phyloP scores from a whole-genome alignment of 2,113 vertebrate species.

The Anguilla rostrata region DNA sequence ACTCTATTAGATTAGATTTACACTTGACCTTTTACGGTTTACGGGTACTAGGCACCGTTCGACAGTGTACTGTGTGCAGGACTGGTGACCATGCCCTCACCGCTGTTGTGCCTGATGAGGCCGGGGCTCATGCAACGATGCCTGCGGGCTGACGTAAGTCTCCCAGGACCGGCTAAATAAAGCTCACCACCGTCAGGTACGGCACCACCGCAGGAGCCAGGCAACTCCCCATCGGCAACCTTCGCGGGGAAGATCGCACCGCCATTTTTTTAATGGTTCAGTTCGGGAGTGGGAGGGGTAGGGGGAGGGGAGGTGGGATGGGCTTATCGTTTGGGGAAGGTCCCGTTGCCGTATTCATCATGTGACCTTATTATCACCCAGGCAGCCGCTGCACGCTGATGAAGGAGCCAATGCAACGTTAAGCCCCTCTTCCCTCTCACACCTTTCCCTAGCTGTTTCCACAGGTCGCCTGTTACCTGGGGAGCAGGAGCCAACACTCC shows the following conservation, averaged over 20 bases:
- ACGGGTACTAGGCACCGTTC: no score
- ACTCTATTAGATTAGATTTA: no score
- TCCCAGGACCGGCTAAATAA: constrained; percentile 49
- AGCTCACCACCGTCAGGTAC: constrained; percentile 55
- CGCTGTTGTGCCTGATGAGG: not conserved
- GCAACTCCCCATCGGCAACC: constrained; percentile 5
- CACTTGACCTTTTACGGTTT: no score
- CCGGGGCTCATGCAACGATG: constrained; percentile 49
- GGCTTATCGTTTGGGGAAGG: not conserved
- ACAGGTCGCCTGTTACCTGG: not conserved
- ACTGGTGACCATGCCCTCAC: not conserved
- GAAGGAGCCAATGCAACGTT: not conserved
- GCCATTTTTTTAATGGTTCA: not conserved
- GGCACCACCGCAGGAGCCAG: constrained; percentile 28
- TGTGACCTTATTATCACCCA: not conserved
- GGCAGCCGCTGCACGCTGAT: not conserved
- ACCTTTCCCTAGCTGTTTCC: not conserved
- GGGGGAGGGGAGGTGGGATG: no score
- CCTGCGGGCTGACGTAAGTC: constrained; percentile 49
- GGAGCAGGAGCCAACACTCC: not conserved
- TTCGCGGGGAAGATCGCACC: no score
- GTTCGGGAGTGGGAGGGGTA: not conserved
- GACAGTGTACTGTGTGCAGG: not conserved
- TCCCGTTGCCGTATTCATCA: not conserved
- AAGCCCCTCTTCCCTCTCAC: not conserved